These are phyloP conservation scores for Lycopodina hypogea DNA, from an alignment of 37 sponge, comb jelly and placozoan species.

Conservation along the genomic window DNA sequence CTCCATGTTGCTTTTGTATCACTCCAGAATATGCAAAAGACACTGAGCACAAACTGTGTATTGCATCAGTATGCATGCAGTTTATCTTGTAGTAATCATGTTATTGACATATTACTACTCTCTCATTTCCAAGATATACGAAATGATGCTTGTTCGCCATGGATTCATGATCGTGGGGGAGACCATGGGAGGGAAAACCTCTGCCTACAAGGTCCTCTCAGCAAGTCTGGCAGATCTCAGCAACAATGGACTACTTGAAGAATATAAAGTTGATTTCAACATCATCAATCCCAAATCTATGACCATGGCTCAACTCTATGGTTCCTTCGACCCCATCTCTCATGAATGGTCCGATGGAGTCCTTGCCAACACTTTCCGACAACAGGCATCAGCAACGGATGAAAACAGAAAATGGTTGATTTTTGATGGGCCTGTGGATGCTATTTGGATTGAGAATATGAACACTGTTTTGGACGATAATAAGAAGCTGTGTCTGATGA, in stretches of 20 bases:
- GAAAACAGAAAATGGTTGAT: slow-evolving; percentile 96
- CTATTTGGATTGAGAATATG: slow-evolving; percentile 99
- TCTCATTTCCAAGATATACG: slow-evolving; percentile 73
- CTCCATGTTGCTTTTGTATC: too few relatives aligned
- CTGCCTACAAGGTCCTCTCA: slow-evolving; percentile 91
- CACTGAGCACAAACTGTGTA: too few relatives aligned
- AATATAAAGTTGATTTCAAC: slow-evolving; percentile 76
- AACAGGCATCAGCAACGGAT: slow-evolving; percentile 82
- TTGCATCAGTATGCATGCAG: too few relatives aligned
- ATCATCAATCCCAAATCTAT: slow-evolving; percentile 96
- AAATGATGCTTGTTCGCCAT: slow-evolving; percentile 99
- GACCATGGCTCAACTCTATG: slow-evolving; percentile 95
- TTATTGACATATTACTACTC: too few relatives aligned
- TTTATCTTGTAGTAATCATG: too few relatives aligned
- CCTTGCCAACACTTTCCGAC: slow-evolving; percentile 92
- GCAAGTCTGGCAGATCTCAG: slow-evolving; percentile 86
- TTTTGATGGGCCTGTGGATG: slow-evolving; percentile 99
- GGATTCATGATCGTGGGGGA: slow-evolving; percentile 99
- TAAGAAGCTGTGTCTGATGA: slow-evolving; percentile 97
- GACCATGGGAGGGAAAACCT: slow-evolving; percentile 93
- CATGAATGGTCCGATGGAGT: slow-evolving; percentile 99
- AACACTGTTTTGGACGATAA: slow-evolving; percentile 98
- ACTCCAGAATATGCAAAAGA: too few relatives aligned
- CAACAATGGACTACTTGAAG: slow-evolving; percentile 87
- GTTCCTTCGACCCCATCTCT: slow-evolving; percentile 94